Evolutionary conservation across 2,888 invertebrate species (phyloP), one percentile per base, ranked within the genome.

Genomic region (Megamerina dolium): DNA sequence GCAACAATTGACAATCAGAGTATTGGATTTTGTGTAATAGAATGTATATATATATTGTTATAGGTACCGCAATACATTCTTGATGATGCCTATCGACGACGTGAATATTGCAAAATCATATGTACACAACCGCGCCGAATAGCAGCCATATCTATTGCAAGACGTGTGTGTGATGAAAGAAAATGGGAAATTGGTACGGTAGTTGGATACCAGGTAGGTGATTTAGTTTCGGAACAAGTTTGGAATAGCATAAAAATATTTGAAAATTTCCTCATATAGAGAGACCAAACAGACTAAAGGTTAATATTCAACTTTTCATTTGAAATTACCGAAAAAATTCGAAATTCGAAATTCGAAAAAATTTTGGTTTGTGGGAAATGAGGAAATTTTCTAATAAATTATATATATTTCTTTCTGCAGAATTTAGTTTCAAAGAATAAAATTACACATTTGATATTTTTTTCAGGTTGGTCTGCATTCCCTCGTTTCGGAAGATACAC

Each of bases 51-150:
- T n/a, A n/a, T 34, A 13, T 43, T n/a, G 30, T 45, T 39, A 5
- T 14, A 69, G 69, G 87, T 91, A 1, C 93, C 95, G 0, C 95
- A 95, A 66, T 93, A 84, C 73, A 89, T 96, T 51, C 72, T 95
- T n/a, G 90, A 95, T 55, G 77, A 85, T 54, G 80, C 79, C 51
- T 80, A 76, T 41, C 73, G 77, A 35, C 75, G 76, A 19, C 76
- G 77, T 18, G 73, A 74, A 41, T 77, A 78, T 37, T 92, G 92
- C 62, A 93, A 90, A 66, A 91, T 96, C 51, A 74, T 87, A 32
- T 90, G 95, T 0, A 96, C 96, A 0, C 95, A 96, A 64, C 96
- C 96, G 0, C 77, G 96, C 43, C 80, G 89, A 58, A 91, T 97
- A 56, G 96, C 95, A 6, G 94, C 96, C 12, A 84, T 88, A 38